phyloP scores from a whole-genome alignment of 2,888 invertebrate species.

The Anarsia innoxiella region DNA sequence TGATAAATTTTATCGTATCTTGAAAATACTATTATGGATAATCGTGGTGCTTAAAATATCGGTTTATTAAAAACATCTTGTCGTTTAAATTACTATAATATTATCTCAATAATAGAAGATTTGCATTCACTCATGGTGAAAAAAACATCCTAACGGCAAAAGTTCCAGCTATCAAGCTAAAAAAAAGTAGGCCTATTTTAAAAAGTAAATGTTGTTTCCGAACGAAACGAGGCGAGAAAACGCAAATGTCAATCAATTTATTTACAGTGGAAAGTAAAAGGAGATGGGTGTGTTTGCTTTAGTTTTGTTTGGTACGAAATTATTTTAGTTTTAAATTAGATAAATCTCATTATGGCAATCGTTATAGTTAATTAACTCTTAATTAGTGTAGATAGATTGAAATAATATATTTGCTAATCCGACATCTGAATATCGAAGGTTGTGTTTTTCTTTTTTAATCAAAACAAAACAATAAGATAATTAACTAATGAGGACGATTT shows the following conservation, averaged over 20 bases:
- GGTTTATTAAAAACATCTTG: no score
- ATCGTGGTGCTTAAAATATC: no score
- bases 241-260: constrained; percentile 30
- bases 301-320: constrained; percentile 28
- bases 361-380: no score
- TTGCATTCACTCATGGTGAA: no score
- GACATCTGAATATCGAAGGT: constrained; percentile 10
- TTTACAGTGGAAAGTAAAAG: constrained; percentile 59
- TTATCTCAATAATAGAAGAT: no score
- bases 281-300: constrained; percentile 64
- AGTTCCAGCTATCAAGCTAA: no score
- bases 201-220: no score
- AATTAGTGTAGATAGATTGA: constrained; percentile 10
- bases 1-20: no score
- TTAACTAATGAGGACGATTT: constrained; percentile 1
- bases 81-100: no score
- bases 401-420: constrained; percentile 7
- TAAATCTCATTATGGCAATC: constrained; percentile 14
- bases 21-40: no score
- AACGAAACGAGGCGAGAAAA: constrained; percentile 4
- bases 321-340: neutral
- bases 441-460: constrained; percentile 7
- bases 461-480: constrained; percentile 9
- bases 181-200: no score
- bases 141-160: no score